A percentile compares a stretch with the other conserved stretches of the same genome.
Evolutionary conservation across 1,140 invertebrate genomes (phyloP).

Genomic region (Lutraria rhynchaena): DNA sequence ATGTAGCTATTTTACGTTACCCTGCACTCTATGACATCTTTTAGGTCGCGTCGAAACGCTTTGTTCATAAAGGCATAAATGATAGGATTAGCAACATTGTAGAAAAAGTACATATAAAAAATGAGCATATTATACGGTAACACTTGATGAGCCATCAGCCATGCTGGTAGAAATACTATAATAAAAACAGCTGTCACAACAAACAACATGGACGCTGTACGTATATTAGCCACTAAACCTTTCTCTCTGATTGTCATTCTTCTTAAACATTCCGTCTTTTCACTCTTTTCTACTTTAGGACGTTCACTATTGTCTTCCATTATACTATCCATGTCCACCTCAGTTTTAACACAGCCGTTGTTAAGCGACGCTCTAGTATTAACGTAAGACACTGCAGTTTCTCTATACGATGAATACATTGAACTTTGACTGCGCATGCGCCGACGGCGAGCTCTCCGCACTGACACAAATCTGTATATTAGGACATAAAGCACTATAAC

Average conservation of each 20-base stretch:
- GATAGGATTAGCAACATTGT: constrained; percentile 80
- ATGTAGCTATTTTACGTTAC: constrained; percentile 9
- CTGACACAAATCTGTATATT: constrained; percentile 71
- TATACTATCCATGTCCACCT: constrained; percentile 5
- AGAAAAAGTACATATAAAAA: constrained; percentile 79
- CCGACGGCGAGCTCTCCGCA: constrained; percentile 61
- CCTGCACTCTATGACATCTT: constrained; percentile 57
- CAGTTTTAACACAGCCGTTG: constrained; percentile 55
- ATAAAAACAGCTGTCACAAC: constrained; percentile 79
- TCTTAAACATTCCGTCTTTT: constrained; percentile 25
- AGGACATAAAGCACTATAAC: constrained; percentile 73
- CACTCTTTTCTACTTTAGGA: constrained; percentile 27
- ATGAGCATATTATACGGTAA: constrained; percentile 63
- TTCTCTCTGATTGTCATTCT: constrained; percentile 59
- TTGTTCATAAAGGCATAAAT: constrained; percentile 81
- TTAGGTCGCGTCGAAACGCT: constrained; percentile 72
- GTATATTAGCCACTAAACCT: constrained; percentile 72
- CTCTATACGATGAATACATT: constrained; percentile 52
- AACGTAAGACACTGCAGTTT: constrained; percentile 32
- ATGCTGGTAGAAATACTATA: constrained; percentile 76
- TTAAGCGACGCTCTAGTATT: constrained; percentile 64
- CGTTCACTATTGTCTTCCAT: constrained; percentile 29
- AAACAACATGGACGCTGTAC: constrained; percentile 77
- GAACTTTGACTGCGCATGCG: constrained; percentile 58
- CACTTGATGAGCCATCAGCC: constrained; percentile 63